A percentile compares a stretch with the other conserved stretches of the same genome.
Conservation (phyloP, 2,888 invertebrate species). For the Drosophila mettleri region DNA sequence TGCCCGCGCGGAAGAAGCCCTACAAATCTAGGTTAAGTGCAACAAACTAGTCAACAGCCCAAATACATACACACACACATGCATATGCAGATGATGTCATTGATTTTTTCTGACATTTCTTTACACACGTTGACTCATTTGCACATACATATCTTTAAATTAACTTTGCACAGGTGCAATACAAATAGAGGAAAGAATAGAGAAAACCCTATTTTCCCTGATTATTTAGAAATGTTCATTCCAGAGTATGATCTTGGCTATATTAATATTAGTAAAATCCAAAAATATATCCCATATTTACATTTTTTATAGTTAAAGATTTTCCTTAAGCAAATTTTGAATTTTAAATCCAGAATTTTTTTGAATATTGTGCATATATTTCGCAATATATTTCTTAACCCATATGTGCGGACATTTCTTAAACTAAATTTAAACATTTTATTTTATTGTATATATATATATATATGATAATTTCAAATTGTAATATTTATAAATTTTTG, state of each 20-base stretch:
- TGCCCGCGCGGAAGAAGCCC: constrained; percentile 45
- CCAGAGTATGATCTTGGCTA: too few relatives aligned
- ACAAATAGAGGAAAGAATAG: not conserved
- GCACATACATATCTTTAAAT: not conserved
- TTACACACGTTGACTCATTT: not conserved
- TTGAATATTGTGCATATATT: too few relatives aligned
- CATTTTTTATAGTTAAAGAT: too few relatives aligned
- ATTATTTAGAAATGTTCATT: not conserved
- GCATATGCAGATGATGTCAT: constrained; percentile 4
- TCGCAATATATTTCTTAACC: too few relatives aligned
- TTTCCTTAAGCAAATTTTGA: too few relatives aligned
- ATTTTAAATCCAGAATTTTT: too few relatives aligned
- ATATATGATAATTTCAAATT: too few relatives aligned
- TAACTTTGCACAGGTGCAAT: not conserved
- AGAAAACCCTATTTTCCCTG: not conserved
- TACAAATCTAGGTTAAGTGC: constrained; percentile 74
- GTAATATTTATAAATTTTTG: too few relatives aligned
- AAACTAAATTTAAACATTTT: too few relatives aligned
- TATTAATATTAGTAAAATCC: not conserved
- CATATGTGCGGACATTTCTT: too few relatives aligned
- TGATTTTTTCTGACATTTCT: constrained; percentile 36
- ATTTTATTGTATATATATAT: too few relatives aligned
- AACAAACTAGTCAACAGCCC: constrained; percentile 49
- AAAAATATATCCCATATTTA: too few relatives aligned
- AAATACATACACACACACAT: not conserved